phyloP scores from a whole-genome alignment of 2,797 vertebrate genomes.

The Brachyrhaphis roseni region DNA sequence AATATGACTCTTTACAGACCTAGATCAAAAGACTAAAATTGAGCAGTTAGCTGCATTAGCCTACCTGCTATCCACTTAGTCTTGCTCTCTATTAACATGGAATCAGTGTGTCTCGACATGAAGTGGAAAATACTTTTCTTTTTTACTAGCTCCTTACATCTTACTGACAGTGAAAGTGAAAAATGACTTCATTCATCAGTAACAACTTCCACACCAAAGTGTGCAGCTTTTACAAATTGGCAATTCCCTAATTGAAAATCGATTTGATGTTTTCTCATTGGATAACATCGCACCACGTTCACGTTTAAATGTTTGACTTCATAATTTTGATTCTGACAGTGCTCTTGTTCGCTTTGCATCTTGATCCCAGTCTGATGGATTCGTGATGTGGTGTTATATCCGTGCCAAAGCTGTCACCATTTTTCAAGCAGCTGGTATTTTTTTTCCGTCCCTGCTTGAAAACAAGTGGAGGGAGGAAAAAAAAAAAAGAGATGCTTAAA shows the following conservation, averaged over 20 bases:
- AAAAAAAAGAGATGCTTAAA: slow-evolving; percentile 46
- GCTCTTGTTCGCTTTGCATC: slow-evolving; percentile 18
- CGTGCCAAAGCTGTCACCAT: slow-evolving; percentile 43
- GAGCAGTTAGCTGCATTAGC: background rate
- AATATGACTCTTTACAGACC: background rate
- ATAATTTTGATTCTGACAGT: background rate
- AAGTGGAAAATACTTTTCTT: background rate
- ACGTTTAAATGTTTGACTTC: background rate
- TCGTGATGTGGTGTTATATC: slow-evolving; percentile 32
- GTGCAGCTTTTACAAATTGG: background rate
- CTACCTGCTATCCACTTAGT: background rate
- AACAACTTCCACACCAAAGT: background rate
- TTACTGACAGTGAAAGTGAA: background rate
- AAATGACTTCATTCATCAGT: background rate
- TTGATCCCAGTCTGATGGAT: slow-evolving; percentile 30
- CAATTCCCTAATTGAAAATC: background rate
- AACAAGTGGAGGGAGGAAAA: background rate
- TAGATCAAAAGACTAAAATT: background rate
- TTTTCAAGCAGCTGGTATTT: slow-evolving; percentile 33
- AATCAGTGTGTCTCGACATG: background rate
- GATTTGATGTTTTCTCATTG: background rate
- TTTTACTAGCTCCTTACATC: background rate
- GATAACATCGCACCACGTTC: background rate
- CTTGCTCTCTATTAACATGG: background rate
- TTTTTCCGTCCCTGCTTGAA: slow-evolving; percentile 12